phyloP scores from a whole-genome alignment of 2,797 vertebrate species.

The Liparis tanakae region DNA sequence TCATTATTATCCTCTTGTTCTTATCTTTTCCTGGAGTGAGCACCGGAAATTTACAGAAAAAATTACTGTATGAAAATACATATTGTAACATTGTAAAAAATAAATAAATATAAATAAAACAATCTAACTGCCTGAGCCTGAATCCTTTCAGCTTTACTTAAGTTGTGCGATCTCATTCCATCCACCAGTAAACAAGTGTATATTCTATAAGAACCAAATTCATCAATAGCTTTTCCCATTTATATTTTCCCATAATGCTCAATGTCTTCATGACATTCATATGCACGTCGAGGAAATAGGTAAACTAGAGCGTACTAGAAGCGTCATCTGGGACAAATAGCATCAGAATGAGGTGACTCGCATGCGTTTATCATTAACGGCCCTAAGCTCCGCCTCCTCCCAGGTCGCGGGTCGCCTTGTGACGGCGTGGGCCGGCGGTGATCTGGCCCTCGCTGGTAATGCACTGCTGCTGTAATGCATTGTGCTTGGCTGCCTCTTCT shows the following conservation, averaged over 20 bases:
- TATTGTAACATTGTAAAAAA: too few species aligned
- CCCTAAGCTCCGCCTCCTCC: slow-evolving; percentile 20
- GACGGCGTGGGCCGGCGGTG: slow-evolving; percentile 50
- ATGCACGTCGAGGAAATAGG: not conserved
- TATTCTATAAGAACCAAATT: not conserved
- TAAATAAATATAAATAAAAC: too few species aligned
- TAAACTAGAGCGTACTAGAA: not conserved
- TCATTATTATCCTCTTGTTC: too few species aligned
- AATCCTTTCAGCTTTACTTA: not conserved
- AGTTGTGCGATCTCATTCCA: not conserved
- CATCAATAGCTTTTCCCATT: not conserved
- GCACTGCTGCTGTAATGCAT: slow-evolving; percentile 76
- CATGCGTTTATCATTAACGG: slow-evolving; percentile 1
- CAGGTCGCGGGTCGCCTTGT: slow-evolving; percentile 47
- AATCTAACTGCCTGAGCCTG: too few species aligned
- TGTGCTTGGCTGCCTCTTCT: slow-evolving; percentile 85
- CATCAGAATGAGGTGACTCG: slow-evolving; percentile 1
- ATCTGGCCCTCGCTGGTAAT: slow-evolving; percentile 65
- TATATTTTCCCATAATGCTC: not conserved
- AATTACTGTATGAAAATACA: too few species aligned
- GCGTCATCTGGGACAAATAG: slow-evolving; percentile 2
- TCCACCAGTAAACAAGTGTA: not conserved
- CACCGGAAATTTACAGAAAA: too few species aligned
- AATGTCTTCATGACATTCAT: not conserved
- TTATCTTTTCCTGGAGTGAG: too few species aligned